Evolutionary conservation across 2,113 vertebrate species (phyloP).

Genomic region (Glareola pratincola): DNA sequence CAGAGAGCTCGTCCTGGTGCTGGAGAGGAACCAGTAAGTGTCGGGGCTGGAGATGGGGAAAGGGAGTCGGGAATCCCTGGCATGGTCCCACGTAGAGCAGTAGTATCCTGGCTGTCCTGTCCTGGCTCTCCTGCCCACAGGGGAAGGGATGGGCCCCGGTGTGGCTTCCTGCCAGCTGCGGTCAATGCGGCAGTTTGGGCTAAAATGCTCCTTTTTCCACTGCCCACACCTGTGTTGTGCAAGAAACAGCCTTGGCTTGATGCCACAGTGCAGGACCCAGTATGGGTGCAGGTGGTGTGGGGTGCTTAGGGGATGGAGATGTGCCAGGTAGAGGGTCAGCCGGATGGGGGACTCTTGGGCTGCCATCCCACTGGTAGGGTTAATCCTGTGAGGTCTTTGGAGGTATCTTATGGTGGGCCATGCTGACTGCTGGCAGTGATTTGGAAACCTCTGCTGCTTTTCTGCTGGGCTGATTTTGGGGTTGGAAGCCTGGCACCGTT

Average conservation of each 20-base stretch:
- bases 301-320: background rate
- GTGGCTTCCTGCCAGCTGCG: background rate
- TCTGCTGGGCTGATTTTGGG: background rate
- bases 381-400: background rate
- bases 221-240: background rate
- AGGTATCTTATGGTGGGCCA: background rate
- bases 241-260: background rate
- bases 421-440: background rate
- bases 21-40: conserved; percentile 51
- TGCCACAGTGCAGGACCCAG: background rate
- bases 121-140: background rate
- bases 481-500: background rate
- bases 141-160: accelerated
- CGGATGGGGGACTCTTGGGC: background rate
- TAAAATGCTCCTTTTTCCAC: background rate
- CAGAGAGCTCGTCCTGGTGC: conserved; percentile 45
- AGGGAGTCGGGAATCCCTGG: background rate
- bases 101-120: background rate
- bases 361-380: background rate
- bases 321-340: background rate
- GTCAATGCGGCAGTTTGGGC: background rate
- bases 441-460: background rate
- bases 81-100: too few species aligned
- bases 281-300: background rate
- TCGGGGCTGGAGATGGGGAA: accelerated